Conservation (phyloP, 2,888 invertebrate genomes). For the Plebejus melissa region DNA sequence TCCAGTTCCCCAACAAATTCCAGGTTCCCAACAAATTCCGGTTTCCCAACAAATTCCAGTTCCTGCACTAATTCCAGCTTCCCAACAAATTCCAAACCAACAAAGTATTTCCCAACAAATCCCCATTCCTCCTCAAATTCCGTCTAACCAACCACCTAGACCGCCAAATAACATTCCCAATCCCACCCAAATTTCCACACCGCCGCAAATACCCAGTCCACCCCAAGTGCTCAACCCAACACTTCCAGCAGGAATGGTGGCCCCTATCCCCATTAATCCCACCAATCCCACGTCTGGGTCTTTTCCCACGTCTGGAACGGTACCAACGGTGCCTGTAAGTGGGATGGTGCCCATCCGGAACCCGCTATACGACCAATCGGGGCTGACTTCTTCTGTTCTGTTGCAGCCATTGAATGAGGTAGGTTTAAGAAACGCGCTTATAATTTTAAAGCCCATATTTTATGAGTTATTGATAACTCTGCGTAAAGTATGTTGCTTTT, state of each 20-base stretch:
- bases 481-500: too few relatives aligned
- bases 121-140: neutral
- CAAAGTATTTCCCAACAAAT: neutral
- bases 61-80: neutral
- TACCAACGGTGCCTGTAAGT: constrained; percentile 40
- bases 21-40: neutral
- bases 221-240: neutral
- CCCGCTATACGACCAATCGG: constrained; percentile 62
- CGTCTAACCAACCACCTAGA: neutral
- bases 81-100: neutral
- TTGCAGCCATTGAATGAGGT: constrained; percentile 72
- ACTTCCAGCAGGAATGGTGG: neutral
- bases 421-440: constrained; percentile 32
- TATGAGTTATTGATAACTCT: too few relatives aligned
- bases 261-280: constrained; percentile 28
- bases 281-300: constrained; percentile 13
- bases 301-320: constrained; percentile 19
- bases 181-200: neutral
- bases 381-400: constrained; percentile 63
- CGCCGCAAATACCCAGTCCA: neutral
- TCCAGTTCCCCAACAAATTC: neutral
- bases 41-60: neutral
- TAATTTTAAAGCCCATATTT: neutral
- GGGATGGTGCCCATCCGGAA: constrained; percentile 71
- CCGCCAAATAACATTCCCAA: neutral